Evolutionary conservation across 2,888 invertebrate genomes (phyloP).

Genomic region (Rhagium mordax): DNA sequence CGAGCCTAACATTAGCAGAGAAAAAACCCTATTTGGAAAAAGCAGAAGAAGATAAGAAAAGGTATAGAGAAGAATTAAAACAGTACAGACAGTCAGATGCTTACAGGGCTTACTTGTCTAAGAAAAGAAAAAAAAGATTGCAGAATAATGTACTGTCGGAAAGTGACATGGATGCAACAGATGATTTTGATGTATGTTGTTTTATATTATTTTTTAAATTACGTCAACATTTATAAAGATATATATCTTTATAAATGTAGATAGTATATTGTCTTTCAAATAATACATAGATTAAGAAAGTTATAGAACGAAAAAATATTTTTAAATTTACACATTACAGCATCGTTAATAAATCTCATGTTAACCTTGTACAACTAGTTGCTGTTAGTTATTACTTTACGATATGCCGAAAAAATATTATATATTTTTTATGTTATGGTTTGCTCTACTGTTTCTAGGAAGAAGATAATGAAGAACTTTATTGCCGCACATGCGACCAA

Average conservation of each 20-base stretch:
- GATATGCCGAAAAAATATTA: no score
- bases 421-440: no score
- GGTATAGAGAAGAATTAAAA: conserved; percentile 73
- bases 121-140: conserved; percentile 70
- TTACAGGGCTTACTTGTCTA: conserved; percentile 72
- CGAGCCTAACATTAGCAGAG: conserved; percentile 71
- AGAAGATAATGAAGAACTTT: conserved; percentile 73
- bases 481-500: conserved; percentile 75
- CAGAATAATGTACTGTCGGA: conserved; percentile 69
- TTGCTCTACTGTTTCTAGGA: conserved; percentile 64
- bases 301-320: no score
- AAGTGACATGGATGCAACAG: conserved; percentile 72
- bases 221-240: neutral
- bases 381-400: no score
- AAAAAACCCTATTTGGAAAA: conserved; percentile 73
- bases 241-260: neutral
- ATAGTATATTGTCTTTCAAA: no score
- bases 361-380: no score
- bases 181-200: conserved; percentile 71
- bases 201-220: conserved; percentile 16
- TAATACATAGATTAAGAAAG: no score
- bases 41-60: conserved; percentile 74
- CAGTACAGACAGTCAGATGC: conserved; percentile 73
- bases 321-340: no score
- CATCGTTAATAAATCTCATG: no score